Conservation (phyloP, 2,113 vertebrate species). For the Mus pahari region DNA sequence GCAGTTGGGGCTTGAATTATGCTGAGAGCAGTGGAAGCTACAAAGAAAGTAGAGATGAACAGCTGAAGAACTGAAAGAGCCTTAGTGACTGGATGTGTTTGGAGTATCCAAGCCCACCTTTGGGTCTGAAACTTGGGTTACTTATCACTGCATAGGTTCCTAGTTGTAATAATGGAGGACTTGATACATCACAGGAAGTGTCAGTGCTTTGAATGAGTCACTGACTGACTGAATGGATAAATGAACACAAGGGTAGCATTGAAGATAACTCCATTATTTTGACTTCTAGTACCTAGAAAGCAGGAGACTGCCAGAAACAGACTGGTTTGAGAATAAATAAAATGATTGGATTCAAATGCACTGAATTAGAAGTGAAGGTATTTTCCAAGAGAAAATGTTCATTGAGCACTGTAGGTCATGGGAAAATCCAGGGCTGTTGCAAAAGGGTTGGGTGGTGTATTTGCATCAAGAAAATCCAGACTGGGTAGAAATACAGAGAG, state of each 20-base stretch:
- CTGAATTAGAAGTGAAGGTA: not conserved
- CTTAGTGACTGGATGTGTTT: rapidly evolving
- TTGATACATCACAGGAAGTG: not conserved
- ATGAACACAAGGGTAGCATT: not conserved
- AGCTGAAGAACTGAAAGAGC: rapidly evolving
- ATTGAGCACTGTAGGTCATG: not conserved
- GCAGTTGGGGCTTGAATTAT: not conserved
- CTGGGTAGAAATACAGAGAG: not conserved
- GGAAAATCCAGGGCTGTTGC: not conserved
- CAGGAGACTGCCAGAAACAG: not conserved
- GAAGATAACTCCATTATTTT: not conserved
- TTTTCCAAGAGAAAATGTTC: not conserved
- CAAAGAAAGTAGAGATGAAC: not conserved
- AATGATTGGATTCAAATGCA: not conserved
- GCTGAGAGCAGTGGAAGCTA: not conserved
- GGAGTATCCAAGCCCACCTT: rapidly evolving
- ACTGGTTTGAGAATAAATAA: not conserved
- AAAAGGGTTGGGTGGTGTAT: not conserved
- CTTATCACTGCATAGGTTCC: not conserved
- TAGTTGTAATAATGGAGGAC: not conserved
- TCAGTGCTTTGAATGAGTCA: not conserved
- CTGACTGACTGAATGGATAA: not conserved
- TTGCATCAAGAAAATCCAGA: not conserved
- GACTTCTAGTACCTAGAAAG: not conserved
- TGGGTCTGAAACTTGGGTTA: too few species aligned